Conservation (phyloP, 2,888 invertebrate species). For the Drosophila mercatorum region DNA sequence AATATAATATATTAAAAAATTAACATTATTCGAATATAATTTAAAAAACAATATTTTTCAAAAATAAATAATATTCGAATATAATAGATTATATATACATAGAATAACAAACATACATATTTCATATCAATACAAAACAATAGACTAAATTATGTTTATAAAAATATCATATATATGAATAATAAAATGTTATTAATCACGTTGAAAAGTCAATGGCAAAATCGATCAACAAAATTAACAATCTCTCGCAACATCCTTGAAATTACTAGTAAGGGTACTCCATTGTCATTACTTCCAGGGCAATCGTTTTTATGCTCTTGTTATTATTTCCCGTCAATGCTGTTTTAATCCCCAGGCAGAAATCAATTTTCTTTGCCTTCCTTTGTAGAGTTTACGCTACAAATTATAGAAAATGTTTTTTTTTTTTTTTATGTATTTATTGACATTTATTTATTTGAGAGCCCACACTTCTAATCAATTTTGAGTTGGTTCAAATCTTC, state of each 20-base stretch:
- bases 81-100: no score
- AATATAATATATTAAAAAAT: no score
- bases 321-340: conserved; percentile 24
- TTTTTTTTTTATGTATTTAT: no score
- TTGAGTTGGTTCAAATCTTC: no score
- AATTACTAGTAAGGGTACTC: not conserved
- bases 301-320: not conserved
- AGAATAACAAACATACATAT: no score
- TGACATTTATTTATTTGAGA: not conserved
- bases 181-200: no score
- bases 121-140: no score
- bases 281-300: not conserved
- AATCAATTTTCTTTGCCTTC: not conserved
- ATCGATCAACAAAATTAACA: not conserved
- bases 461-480: not conserved
- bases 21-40: no score
- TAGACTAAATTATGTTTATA: no score
- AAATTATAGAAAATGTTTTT: not conserved
- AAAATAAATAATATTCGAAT: no score
- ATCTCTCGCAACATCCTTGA: not conserved
- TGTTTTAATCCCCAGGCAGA: conserved; percentile 24
- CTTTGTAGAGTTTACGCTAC: not conserved
- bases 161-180: no score
- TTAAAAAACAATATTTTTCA: no score
- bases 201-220: not conserved